phyloP scores from a whole-genome alignment of 2,797 vertebrate genomes.

The Apogon talboti region DNA sequence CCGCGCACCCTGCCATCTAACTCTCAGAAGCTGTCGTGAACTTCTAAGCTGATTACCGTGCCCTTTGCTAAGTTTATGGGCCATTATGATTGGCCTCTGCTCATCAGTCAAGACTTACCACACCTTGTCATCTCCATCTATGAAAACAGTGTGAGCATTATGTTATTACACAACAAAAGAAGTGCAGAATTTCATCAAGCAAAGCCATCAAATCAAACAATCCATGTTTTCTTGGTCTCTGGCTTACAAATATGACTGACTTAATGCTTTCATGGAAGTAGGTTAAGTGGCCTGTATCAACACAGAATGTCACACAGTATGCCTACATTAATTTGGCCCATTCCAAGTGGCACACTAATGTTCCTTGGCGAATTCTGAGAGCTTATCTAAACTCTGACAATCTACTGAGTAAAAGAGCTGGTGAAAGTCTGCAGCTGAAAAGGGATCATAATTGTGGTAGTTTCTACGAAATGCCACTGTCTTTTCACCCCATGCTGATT shows the following conservation, averaged over 20 bases:
- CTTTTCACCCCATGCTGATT: constrained; percentile 10
- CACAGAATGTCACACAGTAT: constrained; percentile 38
- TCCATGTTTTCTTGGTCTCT: constrained; percentile 29
- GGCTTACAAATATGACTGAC: constrained; percentile 29
- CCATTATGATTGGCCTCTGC: constrained; percentile 55
- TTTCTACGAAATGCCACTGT: constrained; percentile 34
- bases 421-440: constrained; percentile 31
- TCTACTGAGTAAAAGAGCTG: constrained; percentile 1
- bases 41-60: constrained; percentile 72
- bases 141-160: constrained; percentile 40
- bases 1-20: constrained; percentile 33
- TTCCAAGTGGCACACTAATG: constrained; percentile 40
- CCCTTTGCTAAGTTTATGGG: constrained; percentile 51
- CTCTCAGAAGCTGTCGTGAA: constrained; percentile 52
- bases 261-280: constrained; percentile 45
- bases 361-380: constrained; percentile 28
- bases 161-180: constrained; percentile 34
- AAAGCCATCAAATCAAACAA: constrained; percentile 47
- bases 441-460: constrained; percentile 3
- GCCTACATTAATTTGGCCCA: constrained; percentile 38
- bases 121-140: constrained; percentile 38
- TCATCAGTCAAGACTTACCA: constrained; percentile 56
- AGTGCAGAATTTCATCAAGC: constrained; percentile 43
- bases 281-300: constrained; percentile 55
- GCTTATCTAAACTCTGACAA: constrained; percentile 36